Conservation (phyloP, 1,140 invertebrate genomes). For the Aleiodes sp. region DNA sequence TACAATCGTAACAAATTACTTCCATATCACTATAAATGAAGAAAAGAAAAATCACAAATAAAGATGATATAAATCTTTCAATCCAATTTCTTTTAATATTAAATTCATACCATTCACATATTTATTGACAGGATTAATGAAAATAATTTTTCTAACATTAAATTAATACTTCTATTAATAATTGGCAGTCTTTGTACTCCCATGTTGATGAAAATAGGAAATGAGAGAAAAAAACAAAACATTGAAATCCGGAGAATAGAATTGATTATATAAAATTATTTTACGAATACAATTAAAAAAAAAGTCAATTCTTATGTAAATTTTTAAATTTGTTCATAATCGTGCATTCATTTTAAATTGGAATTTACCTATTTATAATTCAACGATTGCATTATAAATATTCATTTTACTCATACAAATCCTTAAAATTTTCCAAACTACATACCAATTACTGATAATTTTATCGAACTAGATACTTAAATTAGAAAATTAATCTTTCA, state of each 20-base stretch:
- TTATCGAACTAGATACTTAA: constrained; percentile 2
- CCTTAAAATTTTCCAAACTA: background rate
- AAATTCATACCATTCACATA: too few species aligned
- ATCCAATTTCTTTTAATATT: too few species aligned
- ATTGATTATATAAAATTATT: background rate
- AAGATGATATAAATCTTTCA: too few species aligned
- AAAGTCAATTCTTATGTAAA: too few species aligned
- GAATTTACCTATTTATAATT: background rate
- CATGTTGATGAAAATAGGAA: too few species aligned
- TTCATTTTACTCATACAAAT: background rate
- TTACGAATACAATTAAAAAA: background rate
- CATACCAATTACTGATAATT: background rate
- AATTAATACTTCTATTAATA: background rate
- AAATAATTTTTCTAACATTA: background rate
- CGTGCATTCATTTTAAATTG: background rate
- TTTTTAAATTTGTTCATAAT: background rate
- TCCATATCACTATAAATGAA: background rate
- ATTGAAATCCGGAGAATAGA: too few species aligned
- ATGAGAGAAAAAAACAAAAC: too few species aligned
- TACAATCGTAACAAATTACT: constrained; percentile 16
- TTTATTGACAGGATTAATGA: background rate
- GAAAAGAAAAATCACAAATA: background rate
- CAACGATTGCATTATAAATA: background rate
- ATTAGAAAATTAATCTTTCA: too few species aligned
- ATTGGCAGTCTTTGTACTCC: constrained; percentile 1